Evolutionary conservation across 2,888 invertebrate species (phyloP), one percentile per base, ranked within the genome.

Genomic region (Xylota sylvarum): DNA sequence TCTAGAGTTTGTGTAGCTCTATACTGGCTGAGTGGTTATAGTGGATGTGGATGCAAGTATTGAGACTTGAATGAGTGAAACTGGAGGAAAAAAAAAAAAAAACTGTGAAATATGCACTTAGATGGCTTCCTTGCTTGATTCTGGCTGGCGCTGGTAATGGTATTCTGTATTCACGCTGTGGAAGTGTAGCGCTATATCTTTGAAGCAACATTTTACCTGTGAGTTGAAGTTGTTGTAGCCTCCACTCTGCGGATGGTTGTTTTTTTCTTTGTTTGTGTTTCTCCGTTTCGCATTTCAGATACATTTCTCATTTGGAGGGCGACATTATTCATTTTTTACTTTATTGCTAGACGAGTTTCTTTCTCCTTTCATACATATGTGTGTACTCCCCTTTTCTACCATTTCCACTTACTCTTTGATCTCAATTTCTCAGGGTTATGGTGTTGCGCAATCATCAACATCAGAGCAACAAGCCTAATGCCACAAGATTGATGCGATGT

Each of bases 31-130:
- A 84, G 84, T 74, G 70, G 80, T 69, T 46, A 9, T 35, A 62
- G 70, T 78, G 35, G 48, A 52, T 43, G 83, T 65, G 56, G 56
- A 64, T 76, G 67, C 52, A 74, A 60, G 67, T 56, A 82, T 82
- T 82, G 82, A 73, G 65, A 73, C 82, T 46, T 58, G 77, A 82
- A 64, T 78, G 83, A 85, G 85, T 85, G 85, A 40, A 81, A 85
- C 55, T 85, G 73, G 17, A 19, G 12, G 35, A 32, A 67, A 58
- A 73, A 79, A 62, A 65, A 32, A 67, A 58, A 73, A 79, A 62
- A 65, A 74, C 3, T 12, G 58, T 69, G 70, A 85, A 85, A 81
- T 70, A 73, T 86, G 86, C 86, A 82, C 73, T 86, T 86, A 56
- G 27, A 69, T 35, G 86, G 82, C 78, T 86, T 86, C 86, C 43